These are phyloP conservation scores for Micromys minutus DNA, from an alignment of 2,113 vertebrate species.

Conservation along the genomic window DNA sequence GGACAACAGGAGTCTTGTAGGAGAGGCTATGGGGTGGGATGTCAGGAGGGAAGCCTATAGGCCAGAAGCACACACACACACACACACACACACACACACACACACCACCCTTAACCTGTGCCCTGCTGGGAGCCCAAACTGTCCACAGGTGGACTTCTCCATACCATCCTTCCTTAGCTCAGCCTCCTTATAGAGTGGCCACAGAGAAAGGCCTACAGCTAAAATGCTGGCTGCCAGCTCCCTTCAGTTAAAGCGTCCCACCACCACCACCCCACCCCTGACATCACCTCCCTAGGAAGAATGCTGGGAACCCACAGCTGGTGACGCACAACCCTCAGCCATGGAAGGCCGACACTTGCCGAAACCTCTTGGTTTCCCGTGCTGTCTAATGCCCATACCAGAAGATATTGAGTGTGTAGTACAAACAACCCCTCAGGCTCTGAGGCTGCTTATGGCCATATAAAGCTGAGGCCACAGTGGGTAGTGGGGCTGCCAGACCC, in stretches of 20 bases:
- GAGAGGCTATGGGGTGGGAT: not conserved
- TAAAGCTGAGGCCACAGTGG: constrained; percentile 27
- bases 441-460: not conserved
- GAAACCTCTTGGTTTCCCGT: constrained; percentile 38
- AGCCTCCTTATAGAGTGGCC: not conserved
- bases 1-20: not conserved
- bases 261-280: too few relatives aligned
- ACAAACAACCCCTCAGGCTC: not conserved
- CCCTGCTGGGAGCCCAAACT: not conserved
- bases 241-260: not conserved
- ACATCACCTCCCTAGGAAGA: not conserved
- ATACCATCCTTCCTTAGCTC: not conserved
- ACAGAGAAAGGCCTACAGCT: not conserved
- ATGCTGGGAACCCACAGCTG: not conserved
- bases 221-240: too few relatives aligned
- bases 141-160: not conserved
- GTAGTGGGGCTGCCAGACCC: constrained; percentile 66
- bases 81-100: not conserved
- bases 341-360: not conserved
- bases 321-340: constrained; percentile 20
- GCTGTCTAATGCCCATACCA: not conserved
- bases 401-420: constrained; percentile 54
- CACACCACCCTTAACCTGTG: not conserved
- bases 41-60: not conserved
- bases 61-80: not conserved